Percentiles rank a stretch among this genome's conserved stretches.
Evolutionary conservation across 2,113 vertebrate species (phyloP).

Genomic region (Apaloderma vittatum): DNA sequence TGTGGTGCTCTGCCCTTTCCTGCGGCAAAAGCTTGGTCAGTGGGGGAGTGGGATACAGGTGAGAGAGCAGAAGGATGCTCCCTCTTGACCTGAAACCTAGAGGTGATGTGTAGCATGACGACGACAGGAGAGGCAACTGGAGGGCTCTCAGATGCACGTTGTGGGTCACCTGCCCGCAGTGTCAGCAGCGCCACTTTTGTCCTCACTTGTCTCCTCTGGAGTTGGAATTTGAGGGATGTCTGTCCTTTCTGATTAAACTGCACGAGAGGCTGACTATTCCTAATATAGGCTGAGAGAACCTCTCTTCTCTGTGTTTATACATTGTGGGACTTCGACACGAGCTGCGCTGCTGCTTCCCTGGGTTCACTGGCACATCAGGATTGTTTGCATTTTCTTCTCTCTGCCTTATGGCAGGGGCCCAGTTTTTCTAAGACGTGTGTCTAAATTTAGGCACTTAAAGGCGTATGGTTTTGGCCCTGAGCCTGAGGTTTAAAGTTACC

Average conservation of each 20-base stretch:
- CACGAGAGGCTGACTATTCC: neutral
- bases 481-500: conserved; percentile 17
- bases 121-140: neutral
- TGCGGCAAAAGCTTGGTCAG: neutral
- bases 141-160: neutral
- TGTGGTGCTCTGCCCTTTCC: neutral
- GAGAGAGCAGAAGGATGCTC: neutral
- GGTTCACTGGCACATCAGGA: neutral
- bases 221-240: neutral
- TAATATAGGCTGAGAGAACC: conserved; percentile 18
- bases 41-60: neutral
- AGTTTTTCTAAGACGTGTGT: neutral
- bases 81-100: neutral
- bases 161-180: rapidly evolving
- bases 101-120: rapidly evolving
- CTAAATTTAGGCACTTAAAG: conserved; percentile 41
- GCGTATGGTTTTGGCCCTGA: neutral
- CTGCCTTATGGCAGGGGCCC: neutral
- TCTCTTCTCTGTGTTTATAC: neutral
- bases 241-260: neutral
- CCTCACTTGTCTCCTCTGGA: neutral
- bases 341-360: neutral
- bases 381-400: conserved; percentile 25
- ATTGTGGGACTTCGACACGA: neutral
- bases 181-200: neutral